Evolutionary conservation across 2,797 vertebrate genomes (phyloP), one percentile per base, ranked within the genome.

Genomic region (Rallus crepitans): DNA sequence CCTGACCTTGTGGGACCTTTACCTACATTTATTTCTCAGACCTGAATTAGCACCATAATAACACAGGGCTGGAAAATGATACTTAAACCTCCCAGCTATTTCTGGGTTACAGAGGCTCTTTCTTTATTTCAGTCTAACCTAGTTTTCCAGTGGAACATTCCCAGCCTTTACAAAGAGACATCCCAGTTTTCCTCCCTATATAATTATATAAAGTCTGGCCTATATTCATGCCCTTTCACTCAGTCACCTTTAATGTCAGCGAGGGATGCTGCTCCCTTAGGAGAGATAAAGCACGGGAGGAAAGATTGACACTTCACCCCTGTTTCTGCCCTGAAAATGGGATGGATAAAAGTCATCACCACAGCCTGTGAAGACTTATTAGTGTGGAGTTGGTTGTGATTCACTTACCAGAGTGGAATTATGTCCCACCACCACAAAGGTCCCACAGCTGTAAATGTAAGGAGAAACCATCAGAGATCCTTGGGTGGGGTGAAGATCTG

Each of bases 1-100:
- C 35, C 42, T 92, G 90, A 96, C 95, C 96, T 97, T 95, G 96
- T 59, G 63, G 82, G 80, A 77, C 93, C 84, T 96, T 96, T 94
- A 94, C 95, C 94, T 93, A 95, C 82, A 94, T 97, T 92, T 93
- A 86, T 89, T 94, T 94, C 92, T 90, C 65, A 90, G 83, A 94
- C 87, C 73, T 87, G 85, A 93, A 96, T 95, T 96, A 95, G 87
- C 69, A 92, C 81, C 75, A 25, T 96, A 96, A 96, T 96, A 92
- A 95, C 90, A 93, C 83, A 78, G 90, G 64, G 33, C 71, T 95
- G 92, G 88, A 97, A 96, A 97, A 95, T 95, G 95, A 95, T 95
- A 82, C 93, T 95, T 95, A 95, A 94, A 89, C 81, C 93, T 97
- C 89, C 71, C 88, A 91, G 96, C 95, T 97, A 96, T 96, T 97